phyloP scores from a whole-genome alignment of 92 coral and sea anemone species.

The Desmophyllum pertusum region DNA sequence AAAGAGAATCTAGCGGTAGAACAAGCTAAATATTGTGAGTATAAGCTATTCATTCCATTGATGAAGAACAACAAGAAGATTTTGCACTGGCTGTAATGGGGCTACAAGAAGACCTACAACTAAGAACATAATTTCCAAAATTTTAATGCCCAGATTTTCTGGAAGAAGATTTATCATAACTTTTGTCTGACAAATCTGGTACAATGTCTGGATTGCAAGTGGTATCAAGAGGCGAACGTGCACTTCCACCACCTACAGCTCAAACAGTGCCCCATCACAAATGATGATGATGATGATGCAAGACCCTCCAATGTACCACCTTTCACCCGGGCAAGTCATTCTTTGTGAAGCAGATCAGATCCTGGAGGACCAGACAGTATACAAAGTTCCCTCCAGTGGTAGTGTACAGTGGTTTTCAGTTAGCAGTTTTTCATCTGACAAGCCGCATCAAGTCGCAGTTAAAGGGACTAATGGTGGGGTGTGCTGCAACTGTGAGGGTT shows the following conservation, averaged over 20 bases:
- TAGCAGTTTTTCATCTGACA: neutral
- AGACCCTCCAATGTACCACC: conserved; percentile 9
- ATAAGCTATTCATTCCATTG: conserved; percentile 41
- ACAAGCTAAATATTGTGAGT: conserved; percentile 21
- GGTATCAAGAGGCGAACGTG: too few relatives aligned
- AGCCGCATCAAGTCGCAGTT: conserved; percentile 23
- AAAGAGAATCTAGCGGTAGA: conserved; percentile 9
- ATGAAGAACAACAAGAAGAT: too few relatives aligned
- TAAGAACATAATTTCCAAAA: conserved; percentile 36
- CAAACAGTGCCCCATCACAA: neutral
- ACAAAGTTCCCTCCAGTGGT: neutral
- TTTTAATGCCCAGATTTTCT: conserved; percentile 37
- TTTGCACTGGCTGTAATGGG: conserved; percentile 49
- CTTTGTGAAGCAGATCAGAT: neutral
- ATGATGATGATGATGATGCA: conserved; percentile 31
- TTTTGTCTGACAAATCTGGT: conserved; percentile 16
- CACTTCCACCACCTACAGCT: neutral
- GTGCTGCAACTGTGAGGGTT: too few relatives aligned
- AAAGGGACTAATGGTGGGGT: conserved; percentile 19
- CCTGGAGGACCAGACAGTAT: neutral
- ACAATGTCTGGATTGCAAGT: neutral
- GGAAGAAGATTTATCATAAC: conserved; percentile 34
- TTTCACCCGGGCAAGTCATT: conserved; percentile 24
- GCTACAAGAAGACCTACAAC: conserved; percentile 24
- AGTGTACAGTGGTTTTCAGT: conserved; percentile 1